phyloP scores from a whole-genome alignment of 2,113 vertebrate genomes.

The Osmerus mordax region DNA sequence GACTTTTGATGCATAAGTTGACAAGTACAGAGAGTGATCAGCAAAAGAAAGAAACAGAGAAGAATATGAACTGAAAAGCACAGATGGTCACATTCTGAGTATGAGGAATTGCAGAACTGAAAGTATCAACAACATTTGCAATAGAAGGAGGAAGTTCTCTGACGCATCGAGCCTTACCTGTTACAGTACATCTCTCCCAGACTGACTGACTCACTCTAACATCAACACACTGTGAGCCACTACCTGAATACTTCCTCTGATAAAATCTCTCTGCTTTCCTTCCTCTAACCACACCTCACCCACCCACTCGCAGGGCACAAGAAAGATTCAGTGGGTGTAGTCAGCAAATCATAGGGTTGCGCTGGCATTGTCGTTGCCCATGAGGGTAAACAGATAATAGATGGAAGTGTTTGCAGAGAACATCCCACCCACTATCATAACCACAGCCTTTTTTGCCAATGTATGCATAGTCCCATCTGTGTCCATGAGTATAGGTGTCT shows the following conservation, averaged over 20 bases:
- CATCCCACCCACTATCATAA: not conserved
- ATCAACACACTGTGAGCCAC: slow-evolving; percentile 50
- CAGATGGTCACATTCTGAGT: not conserved
- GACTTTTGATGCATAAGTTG: slow-evolving; percentile 58
- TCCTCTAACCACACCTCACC: slow-evolving; percentile 28
- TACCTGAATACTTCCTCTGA: slow-evolving; percentile 59
- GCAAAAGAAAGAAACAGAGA: slow-evolving; percentile 20
- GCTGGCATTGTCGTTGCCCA: slow-evolving; percentile 12
- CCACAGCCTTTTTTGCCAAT: not conserved
- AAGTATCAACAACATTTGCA: slow-evolving; percentile 37
- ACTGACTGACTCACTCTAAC: slow-evolving; percentile 32
- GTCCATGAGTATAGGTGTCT: not conserved
- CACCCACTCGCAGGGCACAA: slow-evolving; percentile 52
- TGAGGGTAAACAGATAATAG: not conserved
- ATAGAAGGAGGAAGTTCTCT: slow-evolving; percentile 54
- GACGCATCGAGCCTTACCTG: slow-evolving; percentile 56
- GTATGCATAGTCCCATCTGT: not conserved
- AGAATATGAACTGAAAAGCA: slow-evolving; percentile 3
- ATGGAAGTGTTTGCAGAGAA: slow-evolving; percentile 13
- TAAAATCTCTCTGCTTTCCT: slow-evolving; percentile 35
- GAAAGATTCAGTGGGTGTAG: slow-evolving; percentile 42
- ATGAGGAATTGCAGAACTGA: slow-evolving; percentile 41
- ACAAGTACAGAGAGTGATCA: slow-evolving; percentile 42
- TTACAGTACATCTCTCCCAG: slow-evolving; percentile 23
- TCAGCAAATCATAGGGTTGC: slow-evolving; percentile 24